Conservation (phyloP, 2,888 invertebrate genomes). For the Brenthis hecate region DNA sequence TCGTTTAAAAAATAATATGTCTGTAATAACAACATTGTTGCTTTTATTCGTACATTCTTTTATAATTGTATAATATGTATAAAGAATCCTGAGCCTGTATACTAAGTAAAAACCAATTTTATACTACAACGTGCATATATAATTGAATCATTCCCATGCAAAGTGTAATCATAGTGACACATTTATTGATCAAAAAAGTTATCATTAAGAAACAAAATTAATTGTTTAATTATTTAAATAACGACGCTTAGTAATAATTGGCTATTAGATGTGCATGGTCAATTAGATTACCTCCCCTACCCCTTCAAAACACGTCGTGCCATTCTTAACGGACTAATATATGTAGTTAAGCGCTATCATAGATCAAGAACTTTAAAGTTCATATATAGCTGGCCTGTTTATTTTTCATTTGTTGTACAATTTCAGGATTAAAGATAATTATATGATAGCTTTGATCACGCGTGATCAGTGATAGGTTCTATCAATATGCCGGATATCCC, state of each 20-base stretch:
- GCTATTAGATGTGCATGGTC: conserved; percentile 71
- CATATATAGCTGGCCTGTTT: not conserved
- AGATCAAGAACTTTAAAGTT: not conserved
- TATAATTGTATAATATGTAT: no score
- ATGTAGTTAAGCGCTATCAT: conserved; percentile 1
- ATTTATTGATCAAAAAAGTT: conserved; percentile 18
- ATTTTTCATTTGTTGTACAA: no score
- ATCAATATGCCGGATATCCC: no score
- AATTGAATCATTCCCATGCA: conserved; percentile 2
- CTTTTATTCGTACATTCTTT: no score
- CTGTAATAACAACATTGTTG: no score
- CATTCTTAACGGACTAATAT: conserved; percentile 21
- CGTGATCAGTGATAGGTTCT: no score
- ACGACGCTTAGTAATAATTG: conserved; percentile 59
- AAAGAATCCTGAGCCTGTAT: not conserved
- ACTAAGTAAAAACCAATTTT: not conserved
- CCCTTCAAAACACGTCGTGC: conserved; percentile 11
- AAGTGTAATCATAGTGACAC: conserved; percentile 2
- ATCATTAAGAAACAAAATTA: conserved; percentile 15
- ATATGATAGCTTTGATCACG: no score
- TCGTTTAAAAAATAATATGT: no score
- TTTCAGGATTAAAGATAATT: no score
- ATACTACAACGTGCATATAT: conserved; percentile 1
- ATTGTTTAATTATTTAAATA: conserved; percentile 46
- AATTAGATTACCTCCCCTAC: conserved; percentile 62